phyloP scores from a whole-genome alignment of 1,140 invertebrate genomes.

The Laodelphax striatellus region DNA sequence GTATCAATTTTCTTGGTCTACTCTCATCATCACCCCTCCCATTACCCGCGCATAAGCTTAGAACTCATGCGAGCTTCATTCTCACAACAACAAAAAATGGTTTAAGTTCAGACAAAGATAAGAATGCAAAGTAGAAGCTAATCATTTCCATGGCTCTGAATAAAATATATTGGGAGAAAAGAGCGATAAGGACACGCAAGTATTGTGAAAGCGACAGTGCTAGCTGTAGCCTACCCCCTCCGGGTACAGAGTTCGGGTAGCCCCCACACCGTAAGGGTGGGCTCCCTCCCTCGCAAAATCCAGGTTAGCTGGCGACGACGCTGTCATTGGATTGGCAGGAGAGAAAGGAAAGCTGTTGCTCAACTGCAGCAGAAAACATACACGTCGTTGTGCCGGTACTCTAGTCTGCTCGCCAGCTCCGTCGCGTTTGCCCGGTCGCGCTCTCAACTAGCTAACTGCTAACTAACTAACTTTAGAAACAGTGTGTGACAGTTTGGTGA shows the following conservation, averaged over 20 bases:
- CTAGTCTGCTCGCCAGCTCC: background rate
- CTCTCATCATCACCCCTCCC: no score
- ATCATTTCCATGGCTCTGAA: no score
- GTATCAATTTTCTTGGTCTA: no score
- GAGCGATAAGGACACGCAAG: background rate
- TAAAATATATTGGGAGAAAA: no score
- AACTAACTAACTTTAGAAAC: no score
- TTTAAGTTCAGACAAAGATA: no score
- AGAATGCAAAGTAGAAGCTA: no score
- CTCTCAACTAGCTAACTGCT: no score
- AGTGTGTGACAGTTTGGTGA: background rate
- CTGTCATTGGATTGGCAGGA: background rate
- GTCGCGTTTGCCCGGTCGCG: no score
- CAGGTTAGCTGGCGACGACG: background rate
- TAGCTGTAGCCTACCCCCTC: background rate
- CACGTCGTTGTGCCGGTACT: background rate
- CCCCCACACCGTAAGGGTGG: background rate
- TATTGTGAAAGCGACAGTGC: background rate
- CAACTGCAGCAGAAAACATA: background rate
- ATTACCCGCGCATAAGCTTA: no score
- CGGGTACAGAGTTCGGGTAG: background rate
- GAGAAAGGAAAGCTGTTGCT: constrained; percentile 1
- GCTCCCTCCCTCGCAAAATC: background rate
- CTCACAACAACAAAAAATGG: no score
- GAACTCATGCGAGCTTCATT: no score